Conservation (phyloP, 2,888 invertebrate species). For the Lumbricus terrestris region DNA sequence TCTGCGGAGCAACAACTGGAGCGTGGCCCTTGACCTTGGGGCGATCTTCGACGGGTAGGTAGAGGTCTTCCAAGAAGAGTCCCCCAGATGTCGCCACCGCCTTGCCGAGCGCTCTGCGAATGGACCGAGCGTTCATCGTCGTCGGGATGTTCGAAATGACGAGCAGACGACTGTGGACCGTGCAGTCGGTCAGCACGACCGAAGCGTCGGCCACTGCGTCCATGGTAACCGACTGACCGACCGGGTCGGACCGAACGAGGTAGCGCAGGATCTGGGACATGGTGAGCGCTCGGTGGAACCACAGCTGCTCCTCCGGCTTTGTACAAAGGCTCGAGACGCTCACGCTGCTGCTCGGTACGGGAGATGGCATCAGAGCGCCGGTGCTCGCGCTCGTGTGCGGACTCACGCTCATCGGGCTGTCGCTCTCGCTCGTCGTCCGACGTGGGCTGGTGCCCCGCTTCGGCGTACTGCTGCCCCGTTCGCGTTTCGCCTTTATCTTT, state of each 20-base stretch:
- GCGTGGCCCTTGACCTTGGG: too few relatives aligned
- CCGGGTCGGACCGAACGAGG: slow-evolving; percentile 47
- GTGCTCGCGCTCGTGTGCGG: not conserved
- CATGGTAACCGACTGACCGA: slow-evolving; percentile 45
- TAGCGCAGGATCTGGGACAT: slow-evolving; percentile 54
- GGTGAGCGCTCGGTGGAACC: slow-evolving; percentile 54
- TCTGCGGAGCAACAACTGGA: not conserved
- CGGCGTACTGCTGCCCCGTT: slow-evolving; percentile 21
- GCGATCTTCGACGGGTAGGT: slow-evolving; percentile 45
- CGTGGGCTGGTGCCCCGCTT: slow-evolving; percentile 30
- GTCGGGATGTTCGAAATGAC: slow-evolving; percentile 53
- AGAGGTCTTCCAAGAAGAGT: slow-evolving; percentile 51
- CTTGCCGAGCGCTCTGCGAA: slow-evolving; percentile 46
- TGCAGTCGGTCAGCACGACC: slow-evolving; percentile 44
- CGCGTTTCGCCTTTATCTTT: slow-evolving; percentile 53
- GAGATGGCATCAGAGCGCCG: not conserved
- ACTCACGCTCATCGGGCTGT: slow-evolving; percentile 21
- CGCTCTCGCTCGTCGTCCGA: slow-evolving; percentile 26
- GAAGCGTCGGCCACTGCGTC: slow-evolving; percentile 51
- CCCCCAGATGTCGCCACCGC: slow-evolving; percentile 52
- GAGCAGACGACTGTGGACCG: slow-evolving; percentile 50
- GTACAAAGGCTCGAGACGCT: slow-evolving; percentile 33
- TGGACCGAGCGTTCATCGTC: slow-evolving; percentile 42
- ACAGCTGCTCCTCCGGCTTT: slow-evolving; percentile 52
- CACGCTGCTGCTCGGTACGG: slow-evolving; percentile 20